Evolutionary conservation across 2,888 invertebrate genomes (phyloP), one percentile per base, ranked within the genome.

Genomic region (Cylindroiulus punctatus): DNA sequence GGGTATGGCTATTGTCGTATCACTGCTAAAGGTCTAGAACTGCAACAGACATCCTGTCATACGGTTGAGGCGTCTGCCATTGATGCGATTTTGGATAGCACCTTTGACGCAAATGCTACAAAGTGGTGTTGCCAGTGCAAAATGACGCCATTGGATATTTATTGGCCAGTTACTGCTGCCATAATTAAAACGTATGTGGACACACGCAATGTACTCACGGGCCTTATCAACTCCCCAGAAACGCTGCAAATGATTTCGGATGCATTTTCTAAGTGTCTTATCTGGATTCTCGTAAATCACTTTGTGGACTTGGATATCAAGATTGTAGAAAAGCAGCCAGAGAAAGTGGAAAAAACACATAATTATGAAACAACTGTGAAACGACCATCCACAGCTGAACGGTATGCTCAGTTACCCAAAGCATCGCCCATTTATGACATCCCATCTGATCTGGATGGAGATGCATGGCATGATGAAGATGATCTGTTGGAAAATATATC

Each of bases 11-110:
- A 90, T 88, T 90, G 89, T 86, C 89, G 89, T 0, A 88, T 91
- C 86, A 90, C 89, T 86, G 89, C 91, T 52, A 91, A 91, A 88
- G 92, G 92, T 1, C 89, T 91, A 30, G 91, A 91, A 87, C 89
- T 91, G 40, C 91, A 91, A 89, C 91, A 91, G 88, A 92, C 92
- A 0, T 91, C 91, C 14, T 92, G 92, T 87, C 92, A 92, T 88
- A 88, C 91, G 3, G 90, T 91, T n/a, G 92, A 92, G 88, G 92
- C 92, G 5, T 90, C 91, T 3, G 89, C 90, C 86, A 89, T 92
- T 32, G 92, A 92, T 87, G 91, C 91, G 84, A 90, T 91, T 65
- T 91, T 92, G 88, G 91, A 91, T 65, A 88, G 88, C 42, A 90
- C 91, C 3, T 91, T 92, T 88, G 91, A 90, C 84, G 89, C 91